Conservation (phyloP, 2,888 invertebrate genomes). For the Diarsia brunnea region DNA sequence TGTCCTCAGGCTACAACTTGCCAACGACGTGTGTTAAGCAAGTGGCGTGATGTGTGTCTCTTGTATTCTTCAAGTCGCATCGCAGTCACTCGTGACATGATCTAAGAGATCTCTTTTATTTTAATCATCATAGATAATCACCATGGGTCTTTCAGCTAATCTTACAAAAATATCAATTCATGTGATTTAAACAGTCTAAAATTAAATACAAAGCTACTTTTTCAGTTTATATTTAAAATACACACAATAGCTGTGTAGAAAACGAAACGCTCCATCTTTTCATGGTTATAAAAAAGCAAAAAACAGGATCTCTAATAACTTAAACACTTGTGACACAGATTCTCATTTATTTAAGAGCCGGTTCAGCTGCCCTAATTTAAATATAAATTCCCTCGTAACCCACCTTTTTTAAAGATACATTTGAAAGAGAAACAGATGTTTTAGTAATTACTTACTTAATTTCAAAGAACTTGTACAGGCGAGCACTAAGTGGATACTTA, state of each 20-base stretch:
- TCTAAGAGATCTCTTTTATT: background rate
- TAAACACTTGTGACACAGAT: slow-evolving; percentile 12
- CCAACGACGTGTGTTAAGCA: background rate
- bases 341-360: slow-evolving; percentile 1
- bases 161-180: background rate
- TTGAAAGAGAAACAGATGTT: slow-evolving; percentile 15
- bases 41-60: background rate
- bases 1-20: background rate
- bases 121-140: background rate
- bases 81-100: background rate
- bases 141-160: background rate
- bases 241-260: background rate
- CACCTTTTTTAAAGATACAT: background rate
- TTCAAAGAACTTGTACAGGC: background rate
- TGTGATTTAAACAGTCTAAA: background rate
- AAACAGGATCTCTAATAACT: background rate
- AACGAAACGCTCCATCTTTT: background rate
- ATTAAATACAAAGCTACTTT: background rate
- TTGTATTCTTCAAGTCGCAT: background rate
- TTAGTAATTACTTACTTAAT: background rate
- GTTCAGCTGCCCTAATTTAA: slow-evolving; percentile 17
- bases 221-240: background rate
- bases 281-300: background rate
- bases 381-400: background rate
- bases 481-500: too few relatives aligned